These are phyloP conservation scores for Salminus brasiliensis DNA, from an alignment of 2,113 vertebrate species.

Conservation along the genomic window DNA sequence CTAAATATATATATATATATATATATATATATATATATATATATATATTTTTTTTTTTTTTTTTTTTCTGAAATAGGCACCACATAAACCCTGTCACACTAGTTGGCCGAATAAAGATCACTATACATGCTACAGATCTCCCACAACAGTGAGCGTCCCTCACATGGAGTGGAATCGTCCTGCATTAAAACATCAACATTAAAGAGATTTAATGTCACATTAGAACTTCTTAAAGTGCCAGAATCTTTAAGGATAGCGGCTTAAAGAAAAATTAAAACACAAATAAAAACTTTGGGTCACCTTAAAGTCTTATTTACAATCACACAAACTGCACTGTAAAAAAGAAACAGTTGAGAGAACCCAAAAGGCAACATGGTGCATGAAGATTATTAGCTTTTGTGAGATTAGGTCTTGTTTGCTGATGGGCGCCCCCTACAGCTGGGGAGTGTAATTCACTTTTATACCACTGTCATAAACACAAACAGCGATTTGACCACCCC, in stretches of 20 bases:
- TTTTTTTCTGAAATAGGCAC: background rate
- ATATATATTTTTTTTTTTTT: too few species aligned
- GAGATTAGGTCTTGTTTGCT: too few species aligned
- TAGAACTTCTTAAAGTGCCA: background rate
- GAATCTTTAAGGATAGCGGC: conserved; percentile 6
- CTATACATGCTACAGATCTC: conserved; percentile 8
- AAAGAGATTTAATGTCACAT: background rate
- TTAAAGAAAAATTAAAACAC: too few species aligned
- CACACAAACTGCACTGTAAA: too few species aligned
- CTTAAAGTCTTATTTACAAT: background rate
- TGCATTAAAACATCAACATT: background rate
- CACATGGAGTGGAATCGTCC: conserved; percentile 15
- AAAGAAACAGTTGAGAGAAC: too few species aligned
- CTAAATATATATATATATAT: background rate
- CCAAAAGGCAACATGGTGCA: too few species aligned
- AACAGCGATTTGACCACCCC: too few species aligned
- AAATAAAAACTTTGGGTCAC: background rate
- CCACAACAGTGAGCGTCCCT: background rate
- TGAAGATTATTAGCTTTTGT: too few species aligned
- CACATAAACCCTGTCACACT: conserved; percentile 6
- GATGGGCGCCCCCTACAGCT: too few species aligned
- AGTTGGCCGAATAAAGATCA: background rate
- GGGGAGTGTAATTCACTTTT: too few species aligned
- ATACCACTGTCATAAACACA: too few species aligned
- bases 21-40: background rate